Evolutionary conservation across 2,888 invertebrate species (phyloP).

Genomic region (Eupeodes latifasciatus): DNA sequence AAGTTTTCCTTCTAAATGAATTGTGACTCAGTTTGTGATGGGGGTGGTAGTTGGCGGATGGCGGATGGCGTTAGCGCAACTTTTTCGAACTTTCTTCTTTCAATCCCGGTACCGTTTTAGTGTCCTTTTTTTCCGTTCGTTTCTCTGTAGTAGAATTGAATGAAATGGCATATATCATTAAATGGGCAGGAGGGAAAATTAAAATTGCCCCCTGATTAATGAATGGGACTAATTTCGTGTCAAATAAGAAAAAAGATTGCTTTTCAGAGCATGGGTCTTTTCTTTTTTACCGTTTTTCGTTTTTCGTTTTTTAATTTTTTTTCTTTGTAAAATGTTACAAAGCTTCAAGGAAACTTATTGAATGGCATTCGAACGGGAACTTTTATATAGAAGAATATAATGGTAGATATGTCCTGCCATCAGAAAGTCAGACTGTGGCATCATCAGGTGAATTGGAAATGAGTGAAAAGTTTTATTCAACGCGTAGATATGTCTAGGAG

Average conservation of each 20-base stretch:
- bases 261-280: slow-evolving; percentile 39
- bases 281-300: background rate
- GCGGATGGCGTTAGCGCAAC: background rate
- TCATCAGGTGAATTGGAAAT: slow-evolving; percentile 76
- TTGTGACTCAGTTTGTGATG: slow-evolving; percentile 25
- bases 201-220: slow-evolving; percentile 74
- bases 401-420: slow-evolving; percentile 23
- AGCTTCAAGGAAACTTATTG: slow-evolving; percentile 62
- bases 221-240: slow-evolving; percentile 76
- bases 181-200: slow-evolving; percentile 70
- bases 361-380: slow-evolving; percentile 62
- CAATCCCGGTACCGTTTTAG: slow-evolving; percentile 20
- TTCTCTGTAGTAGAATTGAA: slow-evolving; percentile 52
- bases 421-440: slow-evolving; percentile 45
- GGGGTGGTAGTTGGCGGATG: background rate
- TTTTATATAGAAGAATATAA: background rate
- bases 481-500: slow-evolving; percentile 27
- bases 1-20: slow-evolving; percentile 71
- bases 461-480: slow-evolving; percentile 66
- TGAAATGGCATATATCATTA: slow-evolving; percentile 74
- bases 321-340: slow-evolving; percentile 1
- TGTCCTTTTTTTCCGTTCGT: background rate
- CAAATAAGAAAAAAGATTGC: slow-evolving; percentile 76
- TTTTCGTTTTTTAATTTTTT: slow-evolving; percentile 18
- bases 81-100: slow-evolving; percentile 66